Conservation (phyloP, 2,797 vertebrate species). For the Ctenosaura bakeri region DNA sequence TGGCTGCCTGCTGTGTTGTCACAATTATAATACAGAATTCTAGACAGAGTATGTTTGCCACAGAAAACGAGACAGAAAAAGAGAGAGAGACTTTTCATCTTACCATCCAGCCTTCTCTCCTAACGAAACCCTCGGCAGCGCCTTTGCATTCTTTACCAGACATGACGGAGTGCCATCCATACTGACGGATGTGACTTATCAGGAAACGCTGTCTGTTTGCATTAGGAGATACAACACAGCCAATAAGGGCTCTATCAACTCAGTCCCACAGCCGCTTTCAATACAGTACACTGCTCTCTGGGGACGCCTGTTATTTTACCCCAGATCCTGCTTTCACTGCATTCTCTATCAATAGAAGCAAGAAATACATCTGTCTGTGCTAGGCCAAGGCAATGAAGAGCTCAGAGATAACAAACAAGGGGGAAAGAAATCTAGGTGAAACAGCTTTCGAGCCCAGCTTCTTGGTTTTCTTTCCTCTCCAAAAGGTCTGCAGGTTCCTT, state of each 20-base stretch:
- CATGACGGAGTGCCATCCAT: background rate
- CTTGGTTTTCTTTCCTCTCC: background rate
- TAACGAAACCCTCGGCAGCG: background rate
- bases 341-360: background rate
- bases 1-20: background rate
- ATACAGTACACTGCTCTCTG: background rate
- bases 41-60: background rate
- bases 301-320: background rate
- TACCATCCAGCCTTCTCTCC: background rate
- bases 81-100: background rate
- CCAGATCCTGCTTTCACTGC: background rate
- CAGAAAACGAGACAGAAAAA: background rate
- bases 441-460: background rate
- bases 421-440: background rate
- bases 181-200: conserved; percentile 18
- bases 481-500: background rate
- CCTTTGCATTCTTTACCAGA: background rate
- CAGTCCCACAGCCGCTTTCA: background rate
- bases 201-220: conserved; percentile 22
- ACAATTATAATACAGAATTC: background rate
- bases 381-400: background rate
- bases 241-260: background rate
- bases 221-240: background rate
- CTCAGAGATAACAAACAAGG: background rate
- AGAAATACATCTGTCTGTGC: background rate